Evolutionary conservation across 2,113 vertebrate species (phyloP).

Genomic region (Sminthopsis crassicaudata): DNA sequence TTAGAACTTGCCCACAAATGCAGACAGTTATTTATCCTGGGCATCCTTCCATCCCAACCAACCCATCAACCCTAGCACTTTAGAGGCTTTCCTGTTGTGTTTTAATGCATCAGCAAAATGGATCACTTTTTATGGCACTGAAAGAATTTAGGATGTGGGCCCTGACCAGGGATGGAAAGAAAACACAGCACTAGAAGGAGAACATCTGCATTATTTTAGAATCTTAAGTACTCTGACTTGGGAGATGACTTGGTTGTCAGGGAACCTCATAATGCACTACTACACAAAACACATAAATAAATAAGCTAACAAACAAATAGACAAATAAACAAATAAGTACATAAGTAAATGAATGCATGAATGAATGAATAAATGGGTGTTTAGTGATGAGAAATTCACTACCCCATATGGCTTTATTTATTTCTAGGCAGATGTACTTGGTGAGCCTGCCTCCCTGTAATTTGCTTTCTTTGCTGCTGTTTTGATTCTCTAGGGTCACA

Average conservation of each 20-base stretch:
- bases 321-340: too few species aligned
- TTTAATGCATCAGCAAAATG: slow-evolving; percentile 67
- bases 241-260: background rate
- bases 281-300: background rate
- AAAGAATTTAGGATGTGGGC: slow-evolving; percentile 19
- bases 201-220: background rate
- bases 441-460: background rate
- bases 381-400: background rate
- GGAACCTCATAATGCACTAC: background rate
- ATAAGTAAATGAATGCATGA: too few species aligned
- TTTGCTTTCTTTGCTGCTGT: background rate
- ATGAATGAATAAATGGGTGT: too few species aligned
- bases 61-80: slow-evolving; percentile 44
- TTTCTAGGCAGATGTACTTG: background rate
- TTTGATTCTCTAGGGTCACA: background rate
- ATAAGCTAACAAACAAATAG: too few species aligned
- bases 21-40: slow-evolving; percentile 57
- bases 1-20: slow-evolving; percentile 65
- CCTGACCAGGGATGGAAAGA: background rate
- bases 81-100: slow-evolving; percentile 51
- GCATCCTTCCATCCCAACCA: slow-evolving; percentile 55
- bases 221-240: background rate
- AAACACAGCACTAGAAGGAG: background rate
- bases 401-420: background rate
- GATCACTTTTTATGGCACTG: slow-evolving; percentile 10